Base-by-base conservation (phyloP, 2,797 vertebrate genomes). In the Myripristis jacobus region DNA sequence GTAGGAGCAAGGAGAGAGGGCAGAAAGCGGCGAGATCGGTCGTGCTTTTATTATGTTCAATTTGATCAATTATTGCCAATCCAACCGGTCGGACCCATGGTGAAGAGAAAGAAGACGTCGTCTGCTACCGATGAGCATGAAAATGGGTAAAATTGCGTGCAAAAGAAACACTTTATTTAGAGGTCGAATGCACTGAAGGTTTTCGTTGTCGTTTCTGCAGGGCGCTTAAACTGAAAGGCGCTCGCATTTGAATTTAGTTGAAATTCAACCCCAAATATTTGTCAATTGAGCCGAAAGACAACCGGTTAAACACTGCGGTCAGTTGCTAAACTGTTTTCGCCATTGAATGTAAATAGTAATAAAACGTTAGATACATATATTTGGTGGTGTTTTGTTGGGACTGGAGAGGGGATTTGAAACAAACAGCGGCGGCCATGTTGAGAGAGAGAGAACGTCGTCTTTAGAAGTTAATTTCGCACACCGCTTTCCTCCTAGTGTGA, bases 381-480 rank as follows among this genome's bases (percentile, higher is more conserved):
- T 93, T 87, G 91, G 89, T 93, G 93, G 93, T 95, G 93, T 94
- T 95, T 94, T 92, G 93, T 95, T 95, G 95, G 96, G 96, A 97
- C 96, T 73, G 93, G 94, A 94, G 94, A 92, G 94, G 94, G 96
- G 96, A 96, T 96, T 95, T 96, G 97, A 96, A 95, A 97, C 96
- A 98, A 99, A 98, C 98, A 98, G 97, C 96, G 98, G 97, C 98
- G 96, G 98, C 98, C 98, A 99, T 99, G 97, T 99, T 99, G 97
- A 96, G 95, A 95, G 95, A 93, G 93, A 91, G 88, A 86, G 86
- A 92, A 91, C 92, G 93, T 94, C 94, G 94, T 93, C 87, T 94
- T 91, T 89, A 91, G 89, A 95, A 95, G 92, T 95, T 95, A 82
- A 92, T 94, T 92, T 89, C 70, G 63, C 89, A 70, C 88, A 88